Percentiles rank a stretch among this genome's conserved stretches.
Conservation (phyloP, 2,888 invertebrate species). For the Pristionchus entomophagus region DNA sequence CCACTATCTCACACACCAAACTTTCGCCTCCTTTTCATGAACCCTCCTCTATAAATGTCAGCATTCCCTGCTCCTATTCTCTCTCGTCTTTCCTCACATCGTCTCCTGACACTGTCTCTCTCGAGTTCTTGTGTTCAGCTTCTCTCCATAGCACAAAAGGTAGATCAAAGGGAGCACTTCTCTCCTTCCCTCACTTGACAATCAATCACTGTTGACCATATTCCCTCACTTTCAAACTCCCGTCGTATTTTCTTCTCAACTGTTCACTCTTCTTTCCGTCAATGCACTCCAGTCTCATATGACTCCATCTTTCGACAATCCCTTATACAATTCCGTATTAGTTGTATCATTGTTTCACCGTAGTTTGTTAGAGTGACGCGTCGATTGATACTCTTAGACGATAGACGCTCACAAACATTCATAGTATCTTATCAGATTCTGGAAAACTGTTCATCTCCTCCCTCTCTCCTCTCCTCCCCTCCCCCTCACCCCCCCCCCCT, state of each 20-base stretch:
- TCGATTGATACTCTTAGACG: background rate
- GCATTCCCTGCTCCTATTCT: background rate
- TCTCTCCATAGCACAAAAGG: background rate
- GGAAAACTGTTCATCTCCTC: background rate
- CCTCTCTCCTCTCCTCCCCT: background rate
- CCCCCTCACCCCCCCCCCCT: background rate
- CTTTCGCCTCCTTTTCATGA: background rate
- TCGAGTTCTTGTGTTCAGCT: background rate
- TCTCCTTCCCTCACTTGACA: background rate
- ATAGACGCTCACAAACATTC: conserved; percentile 4
- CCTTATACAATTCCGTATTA: too few species aligned
- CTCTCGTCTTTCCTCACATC: background rate
- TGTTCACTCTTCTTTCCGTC: background rate
- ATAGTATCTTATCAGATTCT: background rate
- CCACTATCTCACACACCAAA: background rate
- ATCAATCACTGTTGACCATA: conserved; percentile 18
- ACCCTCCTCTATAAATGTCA: background rate
- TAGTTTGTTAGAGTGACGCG: background rate
- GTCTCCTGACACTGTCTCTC: background rate
- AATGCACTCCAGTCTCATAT: background rate
- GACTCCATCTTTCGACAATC: too few species aligned
- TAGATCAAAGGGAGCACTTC: background rate
- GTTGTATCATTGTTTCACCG: background rate
- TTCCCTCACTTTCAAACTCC: background rate
- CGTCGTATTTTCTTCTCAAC: conserved; percentile 1